Percentiles rank a stretch among this genome's conserved stretches.
Evolutionary conservation across 2,888 invertebrate species (phyloP).

Genomic region (Machimus atricapillus): DNA sequence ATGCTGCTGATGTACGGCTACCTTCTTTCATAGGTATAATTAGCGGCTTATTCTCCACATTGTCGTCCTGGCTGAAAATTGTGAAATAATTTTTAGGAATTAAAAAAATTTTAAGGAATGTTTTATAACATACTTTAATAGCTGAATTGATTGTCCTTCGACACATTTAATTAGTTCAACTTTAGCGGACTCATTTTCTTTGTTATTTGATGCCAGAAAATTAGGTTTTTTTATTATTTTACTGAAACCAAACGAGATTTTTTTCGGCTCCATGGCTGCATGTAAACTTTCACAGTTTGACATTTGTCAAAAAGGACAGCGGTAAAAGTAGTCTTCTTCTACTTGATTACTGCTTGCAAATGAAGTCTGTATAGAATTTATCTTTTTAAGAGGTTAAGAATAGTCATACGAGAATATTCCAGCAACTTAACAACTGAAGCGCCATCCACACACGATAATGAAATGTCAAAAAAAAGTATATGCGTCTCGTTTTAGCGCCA

Average conservation of each 20-base stretch:
- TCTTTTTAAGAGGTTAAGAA: not conserved
- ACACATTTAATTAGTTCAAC: constrained; percentile 77
- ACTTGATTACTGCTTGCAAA: not conserved
- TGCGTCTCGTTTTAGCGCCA: not conserved
- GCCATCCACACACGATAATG: not conserved
- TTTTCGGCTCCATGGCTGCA: constrained; percentile 63
- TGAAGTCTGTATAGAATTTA: not conserved
- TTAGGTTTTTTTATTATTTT: constrained; percentile 69
- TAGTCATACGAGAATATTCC: not conserved
- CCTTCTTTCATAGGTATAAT: constrained; percentile 72
- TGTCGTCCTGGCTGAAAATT: constrained; percentile 62
- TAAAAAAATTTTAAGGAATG: not conserved
- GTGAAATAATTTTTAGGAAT: constrained; percentile 38
- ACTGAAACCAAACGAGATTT: constrained; percentile 82
- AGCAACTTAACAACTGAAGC: not conserved
- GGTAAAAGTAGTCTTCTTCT: not conserved
- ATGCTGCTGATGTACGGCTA: constrained; percentile 65
- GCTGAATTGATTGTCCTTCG: constrained; percentile 78
- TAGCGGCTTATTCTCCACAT: constrained; percentile 63
- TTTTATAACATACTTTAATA: constrained; percentile 70
- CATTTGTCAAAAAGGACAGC: not conserved
- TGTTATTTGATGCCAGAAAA: constrained; percentile 55
- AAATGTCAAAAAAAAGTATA: not conserved
- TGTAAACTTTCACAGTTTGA: not conserved
- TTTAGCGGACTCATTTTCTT: constrained; percentile 64